These are phyloP conservation scores for Erpetoichthys calabaricus DNA, from an alignment of 2,797 vertebrate species.

Conservation along the genomic window DNA sequence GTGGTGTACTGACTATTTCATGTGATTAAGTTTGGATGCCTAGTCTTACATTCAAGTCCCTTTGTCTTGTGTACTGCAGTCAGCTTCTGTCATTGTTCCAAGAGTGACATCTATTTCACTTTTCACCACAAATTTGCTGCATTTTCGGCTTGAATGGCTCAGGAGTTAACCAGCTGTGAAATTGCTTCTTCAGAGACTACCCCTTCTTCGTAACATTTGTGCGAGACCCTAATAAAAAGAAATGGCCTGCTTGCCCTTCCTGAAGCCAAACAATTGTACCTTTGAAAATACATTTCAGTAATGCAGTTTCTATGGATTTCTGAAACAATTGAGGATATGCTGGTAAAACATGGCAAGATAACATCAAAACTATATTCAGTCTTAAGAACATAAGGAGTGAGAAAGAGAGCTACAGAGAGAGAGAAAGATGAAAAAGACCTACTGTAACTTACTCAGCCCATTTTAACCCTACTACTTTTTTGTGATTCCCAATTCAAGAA, in stretches of 20 bases:
- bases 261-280: slow-evolving; percentile 63
- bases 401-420: slow-evolving; percentile 13
- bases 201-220: slow-evolving; percentile 67
- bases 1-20: slow-evolving; percentile 89
- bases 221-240: slow-evolving; percentile 58
- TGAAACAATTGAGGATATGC: slow-evolving; percentile 52
- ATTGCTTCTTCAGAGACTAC: slow-evolving; percentile 96
- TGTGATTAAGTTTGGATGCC: slow-evolving; percentile 98
- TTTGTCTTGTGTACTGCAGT: slow-evolving; percentile 49
- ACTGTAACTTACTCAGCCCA: too few species aligned
- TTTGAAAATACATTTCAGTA: slow-evolving; percentile 68
- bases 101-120: slow-evolving; percentile 99
- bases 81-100: slow-evolving; percentile 95
- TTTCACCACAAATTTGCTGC: slow-evolving; percentile 96
- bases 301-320: slow-evolving; percentile 55
- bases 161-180: slow-evolving; percentile 99
- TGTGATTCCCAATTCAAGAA: too few species aligned
- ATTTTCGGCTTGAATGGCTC: slow-evolving; percentile 98
- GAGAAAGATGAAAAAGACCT: slow-evolving; percentile 33
- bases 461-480: too few species aligned
- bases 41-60: slow-evolving; percentile 59
- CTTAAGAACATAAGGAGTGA: too few species aligned
- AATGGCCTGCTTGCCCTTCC: slow-evolving; percentile 59
- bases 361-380: slow-evolving; percentile 58
- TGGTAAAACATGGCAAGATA: slow-evolving; percentile 58